Base-by-base conservation (phyloP, 37 sponge, comb jelly and placozoan species). In the Haliclona indistincta region DNA sequence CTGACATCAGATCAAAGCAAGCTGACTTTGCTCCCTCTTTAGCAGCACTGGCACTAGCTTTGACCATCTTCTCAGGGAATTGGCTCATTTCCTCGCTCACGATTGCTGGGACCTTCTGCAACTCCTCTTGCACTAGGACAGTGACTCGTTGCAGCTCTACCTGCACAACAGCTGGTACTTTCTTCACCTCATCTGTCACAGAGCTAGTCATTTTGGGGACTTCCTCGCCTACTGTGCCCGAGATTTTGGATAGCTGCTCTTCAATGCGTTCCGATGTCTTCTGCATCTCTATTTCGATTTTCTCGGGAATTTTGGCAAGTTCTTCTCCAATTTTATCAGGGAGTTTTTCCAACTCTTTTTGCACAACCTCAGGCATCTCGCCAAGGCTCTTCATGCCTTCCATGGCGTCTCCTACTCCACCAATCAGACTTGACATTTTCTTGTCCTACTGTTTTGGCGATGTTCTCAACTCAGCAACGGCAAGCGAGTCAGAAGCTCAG, bases 311-410 rank as follows among this genome's bases (percentile, higher is more conserved):
- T 20, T 58, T 58, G 11, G 13, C 6, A 20, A 58, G 28, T 26
- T 58, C 60, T n/a, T 58, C 60, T 25, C 60, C 28, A 58, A 58
- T 58, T n/a, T 58, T 58, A 6, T 25, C 60, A 58, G 60, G 60
- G 28, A 58, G 11, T 20, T 58, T 11, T 7, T 26, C n/a, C 23
- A 58, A 7, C 25, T 58, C 26, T 8, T 20, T 26, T 20, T 58
- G 23, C 11, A 58, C 60, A 7, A 58, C 6, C 28, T 58, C 60
- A 58, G 60, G 60, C 6, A 58, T 6, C 28, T 58, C 60, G 6
- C n/a, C 26, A 8, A 58, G 25, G 7, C 60, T 26, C 25, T 58
- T 58, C 60, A 58, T 7, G 7, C 60, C 60, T n/a, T 58, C 60
- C 13, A 58, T 26, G 7, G 60, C 60, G n/a, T 58, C 60, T 58